A percentile compares a stretch with the other conserved stretches of the same genome.
Conservation (phyloP, 2,888 invertebrate species). For the Polyploca ridens region DNA sequence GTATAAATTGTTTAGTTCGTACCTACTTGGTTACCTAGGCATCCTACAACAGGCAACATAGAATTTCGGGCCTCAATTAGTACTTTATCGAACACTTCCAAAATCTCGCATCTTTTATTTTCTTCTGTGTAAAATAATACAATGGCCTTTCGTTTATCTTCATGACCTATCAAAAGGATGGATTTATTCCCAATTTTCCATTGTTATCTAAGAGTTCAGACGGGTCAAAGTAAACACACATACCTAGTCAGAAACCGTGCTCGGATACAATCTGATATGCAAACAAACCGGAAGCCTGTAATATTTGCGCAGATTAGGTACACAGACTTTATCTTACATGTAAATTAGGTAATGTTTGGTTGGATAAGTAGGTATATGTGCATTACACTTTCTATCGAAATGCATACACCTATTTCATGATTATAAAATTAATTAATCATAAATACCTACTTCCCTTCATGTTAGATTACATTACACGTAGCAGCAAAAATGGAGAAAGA, state of each 20-base stretch:
- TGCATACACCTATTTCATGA: too few species aligned
- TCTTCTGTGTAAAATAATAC: neutral
- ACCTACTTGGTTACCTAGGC: too few species aligned
- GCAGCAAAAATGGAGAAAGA: too few species aligned
- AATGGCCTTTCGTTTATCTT: neutral
- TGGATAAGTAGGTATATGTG: neutral
- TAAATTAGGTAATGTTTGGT: neutral
- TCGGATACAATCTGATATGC: neutral
- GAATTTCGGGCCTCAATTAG: too few species aligned
- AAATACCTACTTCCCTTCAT: too few species aligned
- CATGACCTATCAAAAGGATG: neutral
- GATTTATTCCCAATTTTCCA: neutral
- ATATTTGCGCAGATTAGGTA: neutral
- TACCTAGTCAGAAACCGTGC: neutral
- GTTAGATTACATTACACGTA: too few species aligned
- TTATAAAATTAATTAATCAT: too few species aligned
- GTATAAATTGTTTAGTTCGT: too few species aligned
- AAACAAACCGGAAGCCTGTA: neutral
- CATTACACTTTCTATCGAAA: neutral
- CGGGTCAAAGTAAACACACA: neutral
- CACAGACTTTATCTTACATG: neutral
- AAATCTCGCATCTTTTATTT: too few species aligned
- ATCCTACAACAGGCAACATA: too few species aligned
- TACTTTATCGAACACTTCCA: too few species aligned
- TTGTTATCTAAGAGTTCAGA: neutral